These are phyloP conservation scores for Drosophila tripunctata DNA, from an alignment of 2,888 invertebrate genomes.

Conservation along the genomic window DNA sequence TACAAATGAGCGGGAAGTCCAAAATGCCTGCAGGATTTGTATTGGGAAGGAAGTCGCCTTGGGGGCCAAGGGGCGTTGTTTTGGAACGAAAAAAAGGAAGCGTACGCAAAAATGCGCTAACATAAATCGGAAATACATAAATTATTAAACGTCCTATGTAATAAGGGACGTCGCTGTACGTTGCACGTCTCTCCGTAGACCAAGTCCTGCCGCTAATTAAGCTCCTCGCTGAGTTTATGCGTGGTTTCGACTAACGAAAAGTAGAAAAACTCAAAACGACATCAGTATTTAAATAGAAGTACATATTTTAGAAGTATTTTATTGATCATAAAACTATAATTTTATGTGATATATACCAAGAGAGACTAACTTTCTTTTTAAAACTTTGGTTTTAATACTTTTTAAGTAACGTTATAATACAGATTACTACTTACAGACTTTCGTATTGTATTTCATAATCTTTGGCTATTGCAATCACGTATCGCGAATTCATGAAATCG, in stretches of 20 bases:
- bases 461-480: constrained; percentile 22
- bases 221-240: constrained; percentile 29
- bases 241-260: neutral
- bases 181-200: constrained; percentile 22
- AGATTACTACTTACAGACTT: neutral
- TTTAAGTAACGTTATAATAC: no score
- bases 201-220: constrained; percentile 39
- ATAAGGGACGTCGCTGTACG: constrained; percentile 57
- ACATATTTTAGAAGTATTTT: no score
- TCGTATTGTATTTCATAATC: neutral
- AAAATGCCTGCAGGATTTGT: no score
- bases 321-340: no score
- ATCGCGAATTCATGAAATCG: constrained; percentile 37
- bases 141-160: constrained; percentile 72
- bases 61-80: constrained; percentile 12
- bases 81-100: constrained; percentile 12
- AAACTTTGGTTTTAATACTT: no score
- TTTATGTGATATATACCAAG: no score
- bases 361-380: no score
- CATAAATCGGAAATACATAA: constrained; percentile 77
- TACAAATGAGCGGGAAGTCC: constrained; percentile 62
- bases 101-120: constrained; percentile 52
- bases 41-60: neutral
- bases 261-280: neutral
- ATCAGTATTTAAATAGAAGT: neutral